Evolutionary conservation across 2,797 vertebrate species (phyloP).

Genomic region (Mormyrops attenuatus): DNA sequence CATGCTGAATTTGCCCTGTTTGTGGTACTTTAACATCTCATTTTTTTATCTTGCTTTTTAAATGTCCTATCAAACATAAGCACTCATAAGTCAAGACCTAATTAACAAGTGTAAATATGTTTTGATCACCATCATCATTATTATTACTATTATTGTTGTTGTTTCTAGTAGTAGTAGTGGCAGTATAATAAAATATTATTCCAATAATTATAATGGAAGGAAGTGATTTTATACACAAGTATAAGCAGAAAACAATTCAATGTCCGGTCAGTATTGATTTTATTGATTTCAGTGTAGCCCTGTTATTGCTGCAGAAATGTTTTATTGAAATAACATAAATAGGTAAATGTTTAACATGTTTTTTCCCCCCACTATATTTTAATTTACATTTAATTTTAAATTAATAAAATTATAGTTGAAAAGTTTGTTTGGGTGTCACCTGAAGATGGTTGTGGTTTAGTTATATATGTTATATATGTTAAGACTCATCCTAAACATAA

Average conservation of each 20-base stretch:
- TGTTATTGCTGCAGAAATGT: conserved; percentile 32
- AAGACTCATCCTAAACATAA: not conserved
- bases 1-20: not conserved
- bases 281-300: conserved; percentile 26
- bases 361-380: conserved; percentile 37
- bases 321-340: conserved; percentile 27
- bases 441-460: conserved; percentile 23
- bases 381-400: conserved; percentile 56
- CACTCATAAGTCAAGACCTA: not conserved
- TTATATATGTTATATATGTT: not conserved
- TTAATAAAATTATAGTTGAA: conserved; percentile 53
- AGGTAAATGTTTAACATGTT: conserved; percentile 32
- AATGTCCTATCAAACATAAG: not conserved
- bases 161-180: not conserved
- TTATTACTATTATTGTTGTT: not conserved
- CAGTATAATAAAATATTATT: not conserved
- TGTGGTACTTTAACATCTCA: not conserved
- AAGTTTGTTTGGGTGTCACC: conserved; percentile 31
- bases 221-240: conserved; percentile 15
- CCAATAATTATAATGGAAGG: not conserved
- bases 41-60: not conserved
- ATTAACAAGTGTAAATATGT: not conserved
- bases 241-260: not conserved
- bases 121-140: not conserved
- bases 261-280: conserved; percentile 20